Percentiles rank a stretch among this genome's conserved stretches.
These are phyloP conservation scores for Epicauta chinensis DNA, from an alignment of 1,140 invertebrate species.

Conservation along the genomic window DNA sequence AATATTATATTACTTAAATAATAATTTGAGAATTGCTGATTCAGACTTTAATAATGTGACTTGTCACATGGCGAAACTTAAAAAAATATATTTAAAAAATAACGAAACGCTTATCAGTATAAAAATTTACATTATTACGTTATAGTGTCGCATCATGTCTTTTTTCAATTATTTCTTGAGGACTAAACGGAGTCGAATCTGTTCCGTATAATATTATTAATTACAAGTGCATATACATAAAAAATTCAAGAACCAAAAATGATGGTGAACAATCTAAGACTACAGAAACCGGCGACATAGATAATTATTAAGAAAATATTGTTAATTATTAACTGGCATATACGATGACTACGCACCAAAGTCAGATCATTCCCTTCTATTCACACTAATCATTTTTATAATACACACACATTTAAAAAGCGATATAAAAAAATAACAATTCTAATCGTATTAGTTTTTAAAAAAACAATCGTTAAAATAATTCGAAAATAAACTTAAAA, in stretches of 20 bases:
- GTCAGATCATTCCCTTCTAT: slow-evolving; percentile 9
- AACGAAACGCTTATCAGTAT: slow-evolving; percentile 39
- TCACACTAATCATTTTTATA: too few species aligned
- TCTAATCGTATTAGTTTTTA: background rate
- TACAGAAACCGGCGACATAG: slow-evolving; percentile 26
- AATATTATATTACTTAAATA: slow-evolving; percentile 40
- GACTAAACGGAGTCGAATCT: slow-evolving; percentile 17
- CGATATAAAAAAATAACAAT: slow-evolving; percentile 8
- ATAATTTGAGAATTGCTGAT: slow-evolving; percentile 44
- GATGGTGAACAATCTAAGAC: too few species aligned
- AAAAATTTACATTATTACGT: slow-evolving; percentile 32
- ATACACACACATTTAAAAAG: slow-evolving; percentile 14
- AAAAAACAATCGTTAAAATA: slow-evolving; percentile 4
- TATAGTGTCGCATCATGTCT: slow-evolving; percentile 33
- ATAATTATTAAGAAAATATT: slow-evolving; percentile 25
- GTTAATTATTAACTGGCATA: slow-evolving; percentile 25
- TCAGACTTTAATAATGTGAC: slow-evolving; percentile 43
- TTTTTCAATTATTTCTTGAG: slow-evolving; percentile 7
- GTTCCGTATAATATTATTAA: background rate
- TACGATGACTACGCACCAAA: slow-evolving; percentile 29
- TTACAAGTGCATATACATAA: slow-evolving; percentile 23
- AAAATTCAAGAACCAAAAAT: slow-evolving; percentile 24
- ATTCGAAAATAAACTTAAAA: slow-evolving; percentile 17
- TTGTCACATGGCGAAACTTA: slow-evolving; percentile 38
- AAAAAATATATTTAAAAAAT: slow-evolving; percentile 41